A percentile compares a stretch with the other conserved stretches of the same genome.
phyloP scores from a whole-genome alignment of 2,888 invertebrate species.

The Ptychoptera albimana region DNA sequence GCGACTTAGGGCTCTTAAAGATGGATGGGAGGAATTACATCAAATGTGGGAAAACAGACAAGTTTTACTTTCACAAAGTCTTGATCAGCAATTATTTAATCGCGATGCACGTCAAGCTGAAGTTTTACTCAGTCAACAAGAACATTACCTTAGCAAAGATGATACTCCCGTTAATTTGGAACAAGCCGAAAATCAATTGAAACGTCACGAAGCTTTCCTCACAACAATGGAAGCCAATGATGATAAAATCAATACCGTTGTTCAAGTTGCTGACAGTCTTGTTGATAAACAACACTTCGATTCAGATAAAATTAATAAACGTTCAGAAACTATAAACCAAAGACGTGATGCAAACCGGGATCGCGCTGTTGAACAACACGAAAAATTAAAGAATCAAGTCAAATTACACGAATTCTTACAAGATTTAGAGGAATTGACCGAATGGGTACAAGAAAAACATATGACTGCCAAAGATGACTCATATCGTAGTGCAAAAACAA shows the following conservation, averaged over 20 bases:
- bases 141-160: conserved; percentile 92
- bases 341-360: conserved; percentile 80
- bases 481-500: conserved; percentile 95
- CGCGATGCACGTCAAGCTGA: conserved; percentile 96
- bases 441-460: conserved; percentile 99
- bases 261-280: conserved; percentile 81
- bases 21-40: conserved; percentile 97
- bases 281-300: conserved; percentile 92
- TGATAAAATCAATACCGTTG: conserved; percentile 94
- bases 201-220: conserved; percentile 96
- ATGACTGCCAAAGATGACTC: conserved; percentile 98
- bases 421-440: conserved; percentile 90
- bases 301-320: conserved; percentile 89
- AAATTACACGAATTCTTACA: conserved; percentile 91
- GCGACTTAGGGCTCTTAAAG: conserved; percentile 91
- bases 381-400: conserved; percentile 83
- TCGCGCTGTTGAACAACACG: conserved; percentile 80
- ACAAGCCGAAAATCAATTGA: conserved; percentile 92
- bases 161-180: conserved; percentile 90
- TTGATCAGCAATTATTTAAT: conserved; percentile 89
- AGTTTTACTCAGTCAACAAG: conserved; percentile 93
- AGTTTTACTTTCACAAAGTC: conserved; percentile 80
- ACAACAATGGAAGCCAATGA: conserved; percentile 99
- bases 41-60: conserved; percentile 99
- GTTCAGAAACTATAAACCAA: conserved; percentile 87